Evolutionary conservation across 2,113 vertebrate genomes (phyloP).

Genomic region (Pseudopipra pipra): DNA sequence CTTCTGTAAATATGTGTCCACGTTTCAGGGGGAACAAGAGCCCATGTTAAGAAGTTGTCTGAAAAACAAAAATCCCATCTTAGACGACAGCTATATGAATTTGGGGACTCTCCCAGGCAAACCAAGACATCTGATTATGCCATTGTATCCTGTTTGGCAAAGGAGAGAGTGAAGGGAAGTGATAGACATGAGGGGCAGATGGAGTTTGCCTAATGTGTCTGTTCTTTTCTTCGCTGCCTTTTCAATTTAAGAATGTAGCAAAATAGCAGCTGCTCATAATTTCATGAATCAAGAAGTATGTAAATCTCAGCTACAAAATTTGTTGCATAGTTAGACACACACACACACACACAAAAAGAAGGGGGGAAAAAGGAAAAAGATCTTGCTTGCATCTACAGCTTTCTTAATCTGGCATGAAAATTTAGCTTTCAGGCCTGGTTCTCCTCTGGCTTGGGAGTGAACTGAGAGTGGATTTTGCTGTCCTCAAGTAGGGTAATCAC

Average conservation of each 20-base stretch:
- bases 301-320: slow-evolving; percentile 76
- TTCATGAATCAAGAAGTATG: slow-evolving; percentile 83
- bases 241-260: slow-evolving; percentile 77
- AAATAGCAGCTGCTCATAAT: slow-evolving; percentile 82
- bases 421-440: slow-evolving; percentile 29
- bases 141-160: slow-evolving; percentile 71
- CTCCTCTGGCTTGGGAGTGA: background rate
- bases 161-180: slow-evolving; percentile 69
- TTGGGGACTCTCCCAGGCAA: slow-evolving; percentile 64
- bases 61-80: slow-evolving; percentile 1
- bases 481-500: background rate
- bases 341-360: background rate
- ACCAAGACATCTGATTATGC: slow-evolving; percentile 76
- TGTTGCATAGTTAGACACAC: slow-evolving; percentile 64
- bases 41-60: slow-evolving; percentile 20
- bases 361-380: background rate
- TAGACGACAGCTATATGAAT: slow-evolving; percentile 26
- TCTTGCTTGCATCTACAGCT: slow-evolving; percentile 66
- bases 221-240: slow-evolving; percentile 77
- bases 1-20: background rate
- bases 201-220: slow-evolving; percentile 80
- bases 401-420: slow-evolving; percentile 46
- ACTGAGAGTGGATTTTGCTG: background rate
- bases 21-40: background rate
- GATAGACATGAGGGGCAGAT: slow-evolving; percentile 79